Evolutionary conservation across 2,888 invertebrate species (phyloP).

Genomic region (Macrophya alboannulata): DNA sequence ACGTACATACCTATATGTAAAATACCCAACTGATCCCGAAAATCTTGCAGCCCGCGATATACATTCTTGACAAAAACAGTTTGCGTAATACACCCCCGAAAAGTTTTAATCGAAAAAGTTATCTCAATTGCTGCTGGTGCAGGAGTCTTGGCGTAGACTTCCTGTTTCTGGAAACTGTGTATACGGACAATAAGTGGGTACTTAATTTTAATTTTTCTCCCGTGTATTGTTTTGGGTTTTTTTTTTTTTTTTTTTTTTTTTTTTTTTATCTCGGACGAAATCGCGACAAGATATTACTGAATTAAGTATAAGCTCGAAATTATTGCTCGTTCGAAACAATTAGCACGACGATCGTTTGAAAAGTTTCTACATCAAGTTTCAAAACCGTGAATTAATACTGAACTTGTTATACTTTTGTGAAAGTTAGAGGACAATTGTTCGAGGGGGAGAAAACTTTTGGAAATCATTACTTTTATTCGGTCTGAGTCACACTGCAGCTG

Average conservation of each 20-base stretch:
- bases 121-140: slow-evolving; percentile 66
- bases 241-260: background rate
- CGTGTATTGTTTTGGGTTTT: background rate
- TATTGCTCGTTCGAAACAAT: background rate
- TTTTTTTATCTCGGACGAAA: background rate
- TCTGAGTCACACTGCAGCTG: background rate
- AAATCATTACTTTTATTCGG: slow-evolving; percentile 4
- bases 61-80: slow-evolving; percentile 31
- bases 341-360: background rate
- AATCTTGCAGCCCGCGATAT: background rate
- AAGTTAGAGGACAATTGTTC: background rate
- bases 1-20: background rate
- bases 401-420: background rate
- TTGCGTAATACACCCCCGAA: slow-evolving; percentile 51
- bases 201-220: background rate
- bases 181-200: background rate
- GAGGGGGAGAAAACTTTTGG: background rate
- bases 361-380: background rate
- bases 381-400: background rate
- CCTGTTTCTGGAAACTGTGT: background rate
- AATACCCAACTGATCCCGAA: background rate
- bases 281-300: background rate
- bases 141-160: background rate
- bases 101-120: slow-evolving; percentile 77
- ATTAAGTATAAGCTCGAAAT: background rate